These are phyloP conservation scores for Aramus guarauna DNA, from an alignment of 2,113 vertebrate genomes.

Conservation along the genomic window DNA sequence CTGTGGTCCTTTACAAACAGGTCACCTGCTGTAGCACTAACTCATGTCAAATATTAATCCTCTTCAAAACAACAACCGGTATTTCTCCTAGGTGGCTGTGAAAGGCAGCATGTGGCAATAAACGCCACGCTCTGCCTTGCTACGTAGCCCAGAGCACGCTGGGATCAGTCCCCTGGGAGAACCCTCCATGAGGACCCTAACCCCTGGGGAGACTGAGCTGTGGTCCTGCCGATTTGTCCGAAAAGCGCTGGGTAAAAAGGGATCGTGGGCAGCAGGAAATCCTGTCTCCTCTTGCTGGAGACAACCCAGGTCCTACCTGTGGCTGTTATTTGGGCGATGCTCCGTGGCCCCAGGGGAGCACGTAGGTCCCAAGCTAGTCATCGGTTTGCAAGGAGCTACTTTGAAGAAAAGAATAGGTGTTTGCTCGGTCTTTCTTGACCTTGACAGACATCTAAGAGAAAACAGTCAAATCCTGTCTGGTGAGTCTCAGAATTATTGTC, in stretches of 20 bases:
- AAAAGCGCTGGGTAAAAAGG: neutral
- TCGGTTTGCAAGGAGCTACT: neutral
- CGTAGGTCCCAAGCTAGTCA: neutral
- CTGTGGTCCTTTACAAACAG: neutral
- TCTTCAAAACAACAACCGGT: neutral
- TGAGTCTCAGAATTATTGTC: neutral
- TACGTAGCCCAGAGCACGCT: neutral
- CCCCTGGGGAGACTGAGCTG: rapidly evolving
- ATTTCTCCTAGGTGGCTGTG: neutral
- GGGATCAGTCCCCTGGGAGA: neutral
- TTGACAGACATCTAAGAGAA: neutral
- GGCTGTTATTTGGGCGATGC: too few species aligned
- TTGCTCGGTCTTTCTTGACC: neutral
- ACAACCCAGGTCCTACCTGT: too few species aligned
- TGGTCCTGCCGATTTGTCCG: neutral
- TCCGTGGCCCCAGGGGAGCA: neutral
- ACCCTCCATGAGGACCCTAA: neutral
- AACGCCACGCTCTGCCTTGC: neutral
- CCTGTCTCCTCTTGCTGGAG: too few species aligned
- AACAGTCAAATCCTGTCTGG: neutral
- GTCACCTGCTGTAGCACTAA: neutral
- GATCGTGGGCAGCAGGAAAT: neutral
- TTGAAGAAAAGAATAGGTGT: neutral
- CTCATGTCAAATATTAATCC: neutral
- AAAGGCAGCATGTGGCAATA: neutral